Percentiles rank a stretch among this genome's conserved stretches.
These are phyloP conservation scores for Calephelis nemesis DNA, from an alignment of 1,140 invertebrate species.

Conservation along the genomic window DNA sequence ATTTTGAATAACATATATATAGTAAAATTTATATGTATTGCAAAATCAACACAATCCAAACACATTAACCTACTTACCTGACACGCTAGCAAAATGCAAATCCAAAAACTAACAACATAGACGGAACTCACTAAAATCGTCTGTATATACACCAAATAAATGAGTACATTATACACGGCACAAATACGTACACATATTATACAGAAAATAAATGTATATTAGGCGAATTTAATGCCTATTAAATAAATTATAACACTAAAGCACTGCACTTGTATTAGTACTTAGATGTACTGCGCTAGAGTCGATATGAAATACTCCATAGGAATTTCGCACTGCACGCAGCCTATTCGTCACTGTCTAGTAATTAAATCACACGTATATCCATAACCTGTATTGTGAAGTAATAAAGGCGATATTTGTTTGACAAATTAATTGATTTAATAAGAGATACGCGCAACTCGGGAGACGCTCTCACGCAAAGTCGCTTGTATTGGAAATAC, in stretches of 20 bases:
- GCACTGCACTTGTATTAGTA: conserved; percentile 1
- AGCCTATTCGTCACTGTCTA: conserved; percentile 64
- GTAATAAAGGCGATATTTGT: conserved; percentile 36
- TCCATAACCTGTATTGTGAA: conserved; percentile 39
- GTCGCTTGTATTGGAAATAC: conserved; percentile 4
- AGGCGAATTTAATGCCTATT: background rate
- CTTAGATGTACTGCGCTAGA: background rate
- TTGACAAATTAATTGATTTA: conserved; percentile 12
- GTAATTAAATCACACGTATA: conserved; percentile 55
- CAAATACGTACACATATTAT: too few species aligned
- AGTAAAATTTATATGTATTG: too few species aligned
- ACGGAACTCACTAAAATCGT: background rate
- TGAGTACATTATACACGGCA: background rate
- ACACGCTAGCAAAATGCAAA: background rate
- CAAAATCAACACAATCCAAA: background rate
- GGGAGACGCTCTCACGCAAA: conserved; percentile 22
- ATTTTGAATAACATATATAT: too few species aligned
- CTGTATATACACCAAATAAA: background rate
- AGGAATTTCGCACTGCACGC: conserved; percentile 66
- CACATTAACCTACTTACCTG: conserved; percentile 9
- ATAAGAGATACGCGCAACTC: conserved; percentile 20
- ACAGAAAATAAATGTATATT: too few species aligned
- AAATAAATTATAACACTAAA: background rate
- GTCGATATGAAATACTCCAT: conserved; percentile 53
- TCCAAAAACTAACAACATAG: background rate